These are phyloP conservation scores for Limnothrissa miodon DNA, from an alignment of 2,113 vertebrate genomes.

Conservation along the genomic window DNA sequence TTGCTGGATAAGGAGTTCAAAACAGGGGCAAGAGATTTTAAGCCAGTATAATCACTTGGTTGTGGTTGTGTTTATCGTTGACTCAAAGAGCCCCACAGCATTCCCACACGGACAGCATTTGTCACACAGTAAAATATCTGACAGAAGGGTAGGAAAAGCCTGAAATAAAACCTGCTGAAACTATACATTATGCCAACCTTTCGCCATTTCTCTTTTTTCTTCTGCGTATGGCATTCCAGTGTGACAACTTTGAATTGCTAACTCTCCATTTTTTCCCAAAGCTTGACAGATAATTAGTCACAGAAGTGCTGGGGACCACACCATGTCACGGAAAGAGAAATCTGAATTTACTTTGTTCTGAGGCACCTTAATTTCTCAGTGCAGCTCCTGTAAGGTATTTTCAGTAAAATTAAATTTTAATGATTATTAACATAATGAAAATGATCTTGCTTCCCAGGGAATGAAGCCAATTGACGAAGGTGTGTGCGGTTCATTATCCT, in stretches of 20 bases:
- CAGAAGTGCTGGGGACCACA: background rate
- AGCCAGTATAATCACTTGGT: background rate
- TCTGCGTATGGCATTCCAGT: background rate
- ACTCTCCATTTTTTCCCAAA: background rate
- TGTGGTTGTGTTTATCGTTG: background rate
- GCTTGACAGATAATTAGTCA: conserved; percentile 17
- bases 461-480: background rate
- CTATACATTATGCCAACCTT: background rate
- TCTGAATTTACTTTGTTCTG: background rate
- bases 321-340: conserved; percentile 13
- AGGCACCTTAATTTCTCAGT: background rate
- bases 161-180: conserved; percentile 12
- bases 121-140: background rate
- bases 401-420: background rate
- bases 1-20: background rate
- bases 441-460: background rate
- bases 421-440: conserved; percentile 11
- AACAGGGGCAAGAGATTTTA: background rate
- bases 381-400: background rate
- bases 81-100: background rate
- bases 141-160: background rate
- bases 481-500: background rate
- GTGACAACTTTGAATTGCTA: conserved; percentile 14
- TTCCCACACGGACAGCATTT: background rate
- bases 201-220: background rate